Conservation (phyloP, 2,888 invertebrate species). For the Nemotelus nigrinus region DNA sequence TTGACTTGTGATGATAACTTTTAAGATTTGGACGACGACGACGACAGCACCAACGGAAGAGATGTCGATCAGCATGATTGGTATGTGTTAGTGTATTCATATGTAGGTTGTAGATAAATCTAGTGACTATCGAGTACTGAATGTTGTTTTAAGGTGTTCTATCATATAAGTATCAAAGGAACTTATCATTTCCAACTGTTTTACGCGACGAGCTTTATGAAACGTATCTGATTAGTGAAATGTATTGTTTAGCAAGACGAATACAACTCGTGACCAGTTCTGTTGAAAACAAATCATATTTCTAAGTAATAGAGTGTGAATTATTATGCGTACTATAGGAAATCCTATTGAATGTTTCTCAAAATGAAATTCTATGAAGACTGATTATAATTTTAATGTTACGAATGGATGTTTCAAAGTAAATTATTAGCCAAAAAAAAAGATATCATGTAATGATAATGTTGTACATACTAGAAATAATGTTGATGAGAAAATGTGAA, state of each 20-base stretch:
- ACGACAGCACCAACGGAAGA: background rate
- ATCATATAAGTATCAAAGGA: too few species aligned
- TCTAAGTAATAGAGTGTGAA: slow-evolving; percentile 7
- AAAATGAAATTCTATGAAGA: slow-evolving; percentile 49
- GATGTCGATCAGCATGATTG: background rate
- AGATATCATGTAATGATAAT: slow-evolving; percentile 34
- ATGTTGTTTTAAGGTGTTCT: slow-evolving; percentile 21
- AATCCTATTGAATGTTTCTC: slow-evolving; percentile 43
- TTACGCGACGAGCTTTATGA: slow-evolving; percentile 33
- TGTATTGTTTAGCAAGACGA: slow-evolving; percentile 11
- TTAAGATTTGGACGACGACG: background rate
- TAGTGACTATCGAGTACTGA: background rate
- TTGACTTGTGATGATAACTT: slow-evolving; percentile 41
- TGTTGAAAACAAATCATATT: slow-evolving; percentile 35
- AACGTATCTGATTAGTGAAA: too few species aligned
- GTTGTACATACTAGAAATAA: background rate
- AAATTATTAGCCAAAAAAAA: slow-evolving; percentile 26
- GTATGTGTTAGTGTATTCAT: slow-evolving; percentile 10
- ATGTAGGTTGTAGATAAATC: background rate
- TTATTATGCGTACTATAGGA: slow-evolving; percentile 21
- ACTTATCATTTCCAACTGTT: slow-evolving; percentile 6
- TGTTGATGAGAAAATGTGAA: too few species aligned
- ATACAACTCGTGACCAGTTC: background rate
- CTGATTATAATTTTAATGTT: slow-evolving; percentile 49
- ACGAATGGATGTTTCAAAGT: slow-evolving; percentile 44